phyloP scores from a whole-genome alignment of 2,888 invertebrate species.

The Oxytorus armatus region DNA sequence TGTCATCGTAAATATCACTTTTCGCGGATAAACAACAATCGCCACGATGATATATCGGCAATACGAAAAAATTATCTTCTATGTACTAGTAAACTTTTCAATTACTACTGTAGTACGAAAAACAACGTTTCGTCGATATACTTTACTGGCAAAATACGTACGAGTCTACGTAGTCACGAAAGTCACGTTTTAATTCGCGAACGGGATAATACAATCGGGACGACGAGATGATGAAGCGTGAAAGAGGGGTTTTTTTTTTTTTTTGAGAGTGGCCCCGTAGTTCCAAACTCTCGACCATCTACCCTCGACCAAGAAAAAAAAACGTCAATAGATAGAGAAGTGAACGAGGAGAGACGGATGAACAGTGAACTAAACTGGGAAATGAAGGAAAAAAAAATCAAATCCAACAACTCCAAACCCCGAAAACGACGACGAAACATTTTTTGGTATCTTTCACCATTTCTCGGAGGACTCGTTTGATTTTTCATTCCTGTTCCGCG shows the following conservation, averaged over 20 bases:
- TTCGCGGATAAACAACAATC: conserved; percentile 31
- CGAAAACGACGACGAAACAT: conserved; percentile 34
- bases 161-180: conserved; percentile 51
- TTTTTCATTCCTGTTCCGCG: not conserved
- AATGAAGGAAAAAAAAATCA: conserved; percentile 7
- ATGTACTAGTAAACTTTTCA: conserved; percentile 47
- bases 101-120: conserved; percentile 42
- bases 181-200: conserved; percentile 25
- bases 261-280: conserved; percentile 35
- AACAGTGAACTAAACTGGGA: conserved; percentile 1
- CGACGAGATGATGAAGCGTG: conserved; percentile 57
- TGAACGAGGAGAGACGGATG: conserved; percentile 35
- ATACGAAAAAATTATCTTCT: conserved; percentile 29
- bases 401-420: not conserved
- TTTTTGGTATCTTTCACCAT: not conserved
- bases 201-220: conserved; percentile 42
- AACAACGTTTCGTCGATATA: conserved; percentile 26
- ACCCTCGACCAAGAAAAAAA: conserved; percentile 37
- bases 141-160: conserved; percentile 23
- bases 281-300: conserved; percentile 39
- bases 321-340: conserved; percentile 31
- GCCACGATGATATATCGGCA: conserved; percentile 21
- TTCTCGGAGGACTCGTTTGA: not conserved
- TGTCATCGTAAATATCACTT: conserved; percentile 58
- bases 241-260: no score